Evolutionary conservation across 92 coral and sea anemone species (phyloP).

Genomic region (Zoanthus sansibaricus): DNA sequence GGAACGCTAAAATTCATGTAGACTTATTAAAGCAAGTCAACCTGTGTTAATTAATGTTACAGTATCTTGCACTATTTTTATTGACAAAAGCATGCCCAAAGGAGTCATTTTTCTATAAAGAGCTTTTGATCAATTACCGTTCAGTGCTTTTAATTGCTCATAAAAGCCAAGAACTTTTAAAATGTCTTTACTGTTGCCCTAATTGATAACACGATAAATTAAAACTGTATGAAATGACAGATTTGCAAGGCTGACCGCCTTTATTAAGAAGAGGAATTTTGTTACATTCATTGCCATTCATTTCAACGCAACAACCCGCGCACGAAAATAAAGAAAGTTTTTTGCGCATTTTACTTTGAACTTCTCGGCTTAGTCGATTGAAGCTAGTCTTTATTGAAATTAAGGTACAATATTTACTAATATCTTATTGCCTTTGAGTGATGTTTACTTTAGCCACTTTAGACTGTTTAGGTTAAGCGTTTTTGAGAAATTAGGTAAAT

Average conservation of each 20-base stretch:
- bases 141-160: slow-evolving; percentile 19
- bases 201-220: slow-evolving; percentile 22
- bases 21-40: neutral
- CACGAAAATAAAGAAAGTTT: neutral
- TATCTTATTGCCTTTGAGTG: neutral
- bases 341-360: neutral
- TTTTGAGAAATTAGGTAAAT: neutral
- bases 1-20: neutral
- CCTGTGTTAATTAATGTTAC: neutral
- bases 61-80: neutral
- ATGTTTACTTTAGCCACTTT: too few relatives aligned
- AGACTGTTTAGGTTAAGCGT: neutral
- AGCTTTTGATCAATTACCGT: neutral
- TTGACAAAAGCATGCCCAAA: neutral
- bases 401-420: neutral
- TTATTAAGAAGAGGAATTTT: neutral
- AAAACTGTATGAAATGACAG: neutral
- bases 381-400: slow-evolving; percentile 21
- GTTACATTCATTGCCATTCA: neutral
- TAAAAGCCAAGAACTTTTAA: neutral
- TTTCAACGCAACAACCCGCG: neutral
- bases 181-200: slow-evolving; percentile 4
- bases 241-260: neutral
- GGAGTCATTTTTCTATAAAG: neutral
- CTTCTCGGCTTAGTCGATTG: neutral